phyloP scores from a whole-genome alignment of 2,888 invertebrate species.

The Leucania comma region DNA sequence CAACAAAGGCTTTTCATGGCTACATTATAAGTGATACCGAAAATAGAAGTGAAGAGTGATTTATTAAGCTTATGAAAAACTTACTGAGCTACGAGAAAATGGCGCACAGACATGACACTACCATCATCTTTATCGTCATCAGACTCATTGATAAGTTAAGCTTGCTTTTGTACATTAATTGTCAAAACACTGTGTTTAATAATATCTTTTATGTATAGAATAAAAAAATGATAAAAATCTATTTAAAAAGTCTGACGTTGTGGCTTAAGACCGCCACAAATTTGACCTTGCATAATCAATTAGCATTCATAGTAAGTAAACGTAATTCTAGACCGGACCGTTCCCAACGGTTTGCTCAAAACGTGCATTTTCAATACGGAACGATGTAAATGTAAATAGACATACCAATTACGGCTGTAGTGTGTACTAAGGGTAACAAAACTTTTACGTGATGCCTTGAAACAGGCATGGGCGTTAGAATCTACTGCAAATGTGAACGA shows the following conservation, averaged over 20 bases:
- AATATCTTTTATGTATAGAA: too few species aligned
- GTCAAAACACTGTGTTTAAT: too few species aligned
- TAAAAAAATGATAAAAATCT: not conserved
- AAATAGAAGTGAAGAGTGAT: too few species aligned
- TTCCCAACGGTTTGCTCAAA: slow-evolving; percentile 23
- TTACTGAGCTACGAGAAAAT: too few species aligned
- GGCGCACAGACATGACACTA: too few species aligned
- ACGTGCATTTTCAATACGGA: slow-evolving; percentile 30
- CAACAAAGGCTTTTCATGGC: too few species aligned
- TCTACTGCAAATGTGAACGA: not conserved
- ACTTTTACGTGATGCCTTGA: not conserved
- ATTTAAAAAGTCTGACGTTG: not conserved
- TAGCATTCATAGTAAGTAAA: slow-evolving; percentile 55
- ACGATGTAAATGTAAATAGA: slow-evolving; percentile 18
- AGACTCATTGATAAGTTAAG: too few species aligned
- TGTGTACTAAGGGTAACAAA: not conserved
- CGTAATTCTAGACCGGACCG: slow-evolving; percentile 52
- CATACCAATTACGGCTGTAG: not conserved
- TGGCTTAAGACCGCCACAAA: slow-evolving; percentile 31
- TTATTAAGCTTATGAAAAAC: too few species aligned
- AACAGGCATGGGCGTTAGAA: not conserved
- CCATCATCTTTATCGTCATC: too few species aligned
- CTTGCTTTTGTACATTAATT: too few species aligned
- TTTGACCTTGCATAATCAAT: slow-evolving; percentile 54
- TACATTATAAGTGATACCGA: too few species aligned